Base-by-base conservation (phyloP, 92 coral and sea anemone genomes). In the Epizoanthus ramosus region DNA sequence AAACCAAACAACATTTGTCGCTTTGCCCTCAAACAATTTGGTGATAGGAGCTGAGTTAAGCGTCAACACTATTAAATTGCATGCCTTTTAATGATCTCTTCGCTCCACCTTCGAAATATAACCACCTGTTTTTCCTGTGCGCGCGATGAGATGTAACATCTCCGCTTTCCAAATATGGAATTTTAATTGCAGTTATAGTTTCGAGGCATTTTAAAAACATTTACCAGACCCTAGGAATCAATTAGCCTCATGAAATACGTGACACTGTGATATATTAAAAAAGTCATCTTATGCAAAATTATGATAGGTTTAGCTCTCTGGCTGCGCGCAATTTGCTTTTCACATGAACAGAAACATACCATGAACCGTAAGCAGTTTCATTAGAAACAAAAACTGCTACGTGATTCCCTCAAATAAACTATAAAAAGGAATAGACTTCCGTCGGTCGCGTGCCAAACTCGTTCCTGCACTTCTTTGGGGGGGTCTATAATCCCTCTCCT, bases 241-340 rank as follows among this genome's bases (percentile, higher is more conserved):
- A 88, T 88, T 73, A 85, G 87, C 84, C 56, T 66, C 53, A 73
- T 68, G 74, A 63, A 74, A 84, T 60, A 61, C 71, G 82, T 22
- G 69, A 77, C 47, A 57, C 21, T 5, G 10, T 35, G 6, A 22
- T 41, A 60, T 37, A 63, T 37, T 61, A 21, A 60, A 25, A 21
- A 19, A 4, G 82, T 21, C 63, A 77, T 77, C 71, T 60, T 24
- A 60, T 37, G 43, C 43, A 37, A 37, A 37, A 37, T 37, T 37
- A 37, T 50, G 53, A 77, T 59, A 19, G 59, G 82, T 61, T 61
- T 60, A 61, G 52, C 70, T 61, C 82, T 41, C 13, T 3, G 54
- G 45, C 24, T 18, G 59, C 35, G 2, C 71, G 50, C 28, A 22
- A 15, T 58, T 10, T 41, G 82, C 53, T 9, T 69, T 77, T 77